phyloP scores from a whole-genome alignment of 2,888 invertebrate species.

The Drosophila neonasuta region DNA sequence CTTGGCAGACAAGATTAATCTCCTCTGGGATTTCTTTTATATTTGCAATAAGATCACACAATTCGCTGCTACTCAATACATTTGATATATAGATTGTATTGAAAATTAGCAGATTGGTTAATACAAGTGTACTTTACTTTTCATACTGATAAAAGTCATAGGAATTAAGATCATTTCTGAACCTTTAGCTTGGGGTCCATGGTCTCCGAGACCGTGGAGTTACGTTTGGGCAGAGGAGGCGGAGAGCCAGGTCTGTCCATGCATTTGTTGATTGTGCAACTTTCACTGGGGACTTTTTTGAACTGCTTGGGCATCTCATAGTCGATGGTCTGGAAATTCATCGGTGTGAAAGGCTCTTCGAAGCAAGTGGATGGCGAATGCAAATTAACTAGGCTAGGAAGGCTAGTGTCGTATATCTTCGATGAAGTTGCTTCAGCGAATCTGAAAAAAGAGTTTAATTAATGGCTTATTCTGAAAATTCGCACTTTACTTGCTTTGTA shows the following conservation, averaged over 20 bases:
- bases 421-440: conserved; percentile 19
- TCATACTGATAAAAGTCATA: not conserved
- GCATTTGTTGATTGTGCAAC: conserved; percentile 52
- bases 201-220: conserved; percentile 47
- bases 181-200: conserved; percentile 15
- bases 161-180: not conserved
- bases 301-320: conserved; percentile 64
- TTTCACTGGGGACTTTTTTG: conserved; percentile 43
- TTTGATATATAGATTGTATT: not conserved
- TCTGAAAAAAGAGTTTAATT: conserved; percentile 28
- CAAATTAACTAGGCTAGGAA: conserved; percentile 40
- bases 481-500: conserved; percentile 15
- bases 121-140: not conserved
- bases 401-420: conserved; percentile 19
- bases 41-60: too few relatives aligned
- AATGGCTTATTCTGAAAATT: not conserved
- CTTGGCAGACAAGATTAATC: too few relatives aligned
- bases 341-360: conserved; percentile 50
- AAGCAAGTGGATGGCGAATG: conserved; percentile 50
- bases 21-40: too few relatives aligned
- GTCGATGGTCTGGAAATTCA: conserved; percentile 43
- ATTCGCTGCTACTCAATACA: too few relatives aligned
- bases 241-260: conserved; percentile 67
- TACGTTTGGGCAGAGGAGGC: conserved; percentile 80
- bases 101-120: not conserved